Base-by-base conservation (phyloP, 2,113 vertebrate species). In the Phoenicopterus ruber region DNA sequence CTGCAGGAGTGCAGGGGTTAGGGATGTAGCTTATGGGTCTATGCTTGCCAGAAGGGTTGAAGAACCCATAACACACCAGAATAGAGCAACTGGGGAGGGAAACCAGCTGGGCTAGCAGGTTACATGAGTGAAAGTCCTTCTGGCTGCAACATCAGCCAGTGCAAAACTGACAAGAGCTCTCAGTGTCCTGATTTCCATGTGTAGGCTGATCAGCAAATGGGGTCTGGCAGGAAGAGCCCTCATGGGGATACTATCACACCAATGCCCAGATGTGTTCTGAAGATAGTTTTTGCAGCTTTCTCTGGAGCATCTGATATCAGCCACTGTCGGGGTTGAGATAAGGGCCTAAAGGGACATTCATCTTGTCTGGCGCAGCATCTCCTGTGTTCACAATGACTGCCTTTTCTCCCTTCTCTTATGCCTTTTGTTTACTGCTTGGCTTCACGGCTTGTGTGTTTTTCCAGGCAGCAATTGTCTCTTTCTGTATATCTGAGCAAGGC, bases 231-330 rank as follows among this genome's bases (percentile, higher is more conserved):
- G 62, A 84, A 82, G 28, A 86, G 19, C 17, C 73, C 88, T 84
- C 7, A 0, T n/a, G 77, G 80, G 81, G 29, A 72, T 89, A 65
- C 73, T 92, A 82, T 89, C 93, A 76, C 73, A 92, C 49, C 4
- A 6, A 36, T 54, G 70, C 61, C 73, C 77, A 87, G 69, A 93
- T 80, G 77, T 42, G 62, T 71, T 91, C 44, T 82, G 70, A 87
- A 91, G 81, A 85, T 87, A 61, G 57, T 49, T 93, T 94, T 69
- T 76, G 49, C 57, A 76, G 81, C 36, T 87, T 93, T 85, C 2
- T 3, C 81, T 62, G 58, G 24, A 84, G 32, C 61, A 94, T 96
- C 96, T 93, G 83, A 91, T 86, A 95, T 47, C 72, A 95, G 52
- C 57, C 66, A 76, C 61, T 80, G 77, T 42, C 54, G 78, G 62